These are phyloP conservation scores for Amphiduros pacificus DNA, from an alignment of 2,888 invertebrate genomes.

Conservation along the genomic window DNA sequence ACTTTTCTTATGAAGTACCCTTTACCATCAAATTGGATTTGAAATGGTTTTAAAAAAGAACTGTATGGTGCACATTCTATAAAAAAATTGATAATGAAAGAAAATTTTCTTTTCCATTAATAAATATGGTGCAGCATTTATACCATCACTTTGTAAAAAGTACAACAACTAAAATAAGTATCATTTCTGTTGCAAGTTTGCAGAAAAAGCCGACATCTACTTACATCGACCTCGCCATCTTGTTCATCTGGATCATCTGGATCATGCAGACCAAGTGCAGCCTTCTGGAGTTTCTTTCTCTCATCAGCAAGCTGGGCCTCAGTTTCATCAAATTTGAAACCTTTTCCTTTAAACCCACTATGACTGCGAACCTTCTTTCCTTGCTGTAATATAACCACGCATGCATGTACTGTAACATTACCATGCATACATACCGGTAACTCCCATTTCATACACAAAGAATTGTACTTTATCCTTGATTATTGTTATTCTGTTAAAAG, in stretches of 20 bases:
- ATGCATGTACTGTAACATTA: too few relatives aligned
- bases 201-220: constrained; percentile 21
- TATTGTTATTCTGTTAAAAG: too few relatives aligned
- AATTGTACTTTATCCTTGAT: too few relatives aligned
- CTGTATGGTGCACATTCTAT: neutral
- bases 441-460: too few relatives aligned
- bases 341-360: constrained; percentile 72
- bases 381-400: constrained; percentile 21
- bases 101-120: neutral
- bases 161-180: too few relatives aligned
- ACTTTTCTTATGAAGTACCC: too few relatives aligned
- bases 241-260: constrained; percentile 99
- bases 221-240: constrained; percentile 81
- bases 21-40: too few relatives aligned
- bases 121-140: neutral
- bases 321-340: constrained; percentile 97
- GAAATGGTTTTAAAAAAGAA: neutral
- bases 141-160: too few relatives aligned
- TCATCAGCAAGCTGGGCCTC: constrained; percentile 95
- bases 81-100: neutral
- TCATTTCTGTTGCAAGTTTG: neutral
- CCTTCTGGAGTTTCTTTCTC: constrained; percentile 96
- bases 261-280: constrained; percentile 83
- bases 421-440: too few relatives aligned
- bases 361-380: constrained; percentile 61